Percentiles rank a stretch among this genome's conserved stretches.
Conservation (phyloP, 2,888 invertebrate genomes). For the Dynastes tityus region DNA sequence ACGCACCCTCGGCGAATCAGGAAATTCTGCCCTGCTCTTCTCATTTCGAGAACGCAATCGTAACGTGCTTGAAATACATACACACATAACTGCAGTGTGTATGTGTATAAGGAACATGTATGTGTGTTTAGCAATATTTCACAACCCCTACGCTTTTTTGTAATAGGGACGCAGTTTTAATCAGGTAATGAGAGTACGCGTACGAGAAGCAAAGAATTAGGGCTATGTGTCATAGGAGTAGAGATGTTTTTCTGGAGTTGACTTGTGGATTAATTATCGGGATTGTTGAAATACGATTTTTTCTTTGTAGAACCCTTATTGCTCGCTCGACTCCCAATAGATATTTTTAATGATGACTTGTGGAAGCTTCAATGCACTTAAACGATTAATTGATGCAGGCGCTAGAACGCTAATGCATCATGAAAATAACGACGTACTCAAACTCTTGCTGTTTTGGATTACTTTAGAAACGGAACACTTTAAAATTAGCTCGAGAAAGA, state of each 20-base stretch:
- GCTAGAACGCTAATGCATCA: no score
- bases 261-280: not conserved
- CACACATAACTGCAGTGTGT: not conserved
- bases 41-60: slow-evolving; percentile 41
- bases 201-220: slow-evolving; percentile 28
- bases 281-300: not conserved
- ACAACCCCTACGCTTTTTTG: slow-evolving; percentile 17
- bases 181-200: slow-evolving; percentile 43
- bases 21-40: slow-evolving; percentile 19
- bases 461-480: no score
- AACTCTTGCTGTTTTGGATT: no score
- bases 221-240: slow-evolving; percentile 34
- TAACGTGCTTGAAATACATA: slow-evolving; percentile 31
- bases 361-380: no score
- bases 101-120: slow-evolving; percentile 4
- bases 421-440: no score
- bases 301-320: not conserved
- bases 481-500: no score
- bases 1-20: slow-evolving; percentile 35
- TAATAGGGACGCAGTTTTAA: slow-evolving; percentile 33
- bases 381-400: no score
- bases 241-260: not conserved
- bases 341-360: no score
- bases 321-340: no score
- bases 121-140: not conserved